Percentiles rank a stretch among this genome's conserved stretches.
These are phyloP conservation scores for Bombycilla garrulus DNA, from an alignment of 2,113 vertebrate genomes.

Conservation along the genomic window DNA sequence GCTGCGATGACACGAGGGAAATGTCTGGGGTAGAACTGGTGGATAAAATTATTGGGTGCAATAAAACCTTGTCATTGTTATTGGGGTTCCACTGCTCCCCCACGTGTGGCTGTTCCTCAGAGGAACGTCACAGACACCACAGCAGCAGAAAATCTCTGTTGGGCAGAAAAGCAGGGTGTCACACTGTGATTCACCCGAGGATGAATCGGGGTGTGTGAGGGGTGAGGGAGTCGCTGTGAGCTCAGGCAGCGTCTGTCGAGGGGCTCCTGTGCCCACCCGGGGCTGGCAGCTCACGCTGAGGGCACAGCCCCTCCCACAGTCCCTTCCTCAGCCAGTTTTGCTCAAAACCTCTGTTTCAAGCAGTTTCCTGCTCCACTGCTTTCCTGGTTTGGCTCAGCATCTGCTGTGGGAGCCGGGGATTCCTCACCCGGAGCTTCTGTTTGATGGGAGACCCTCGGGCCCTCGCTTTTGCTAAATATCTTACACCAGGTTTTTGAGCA, in stretches of 20 bases:
- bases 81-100: background rate
- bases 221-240: background rate
- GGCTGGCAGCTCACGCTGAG: rapidly evolving
- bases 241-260: background rate
- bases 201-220: background rate
- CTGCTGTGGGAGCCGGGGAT: background rate
- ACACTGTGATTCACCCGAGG: rapidly evolving
- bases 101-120: background rate
- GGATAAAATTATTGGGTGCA: background rate
- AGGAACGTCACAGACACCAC: no score
- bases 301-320: background rate
- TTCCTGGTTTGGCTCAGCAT: background rate
- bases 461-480: background rate
- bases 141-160: background rate
- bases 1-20: background rate
- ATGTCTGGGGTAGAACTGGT: background rate
- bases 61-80: rapidly evolving
- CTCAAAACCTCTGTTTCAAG: rapidly evolving
- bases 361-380: background rate
- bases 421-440: rapidly evolving
- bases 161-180: rapidly evolving
- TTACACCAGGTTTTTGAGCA: background rate
- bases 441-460: background rate
- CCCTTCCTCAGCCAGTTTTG: background rate
- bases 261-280: background rate